Percentiles rank a stretch among this genome's conserved stretches.
These are phyloP conservation scores for Synergus laeviventris DNA, from an alignment of 2,888 invertebrate species.

Conservation along the genomic window DNA sequence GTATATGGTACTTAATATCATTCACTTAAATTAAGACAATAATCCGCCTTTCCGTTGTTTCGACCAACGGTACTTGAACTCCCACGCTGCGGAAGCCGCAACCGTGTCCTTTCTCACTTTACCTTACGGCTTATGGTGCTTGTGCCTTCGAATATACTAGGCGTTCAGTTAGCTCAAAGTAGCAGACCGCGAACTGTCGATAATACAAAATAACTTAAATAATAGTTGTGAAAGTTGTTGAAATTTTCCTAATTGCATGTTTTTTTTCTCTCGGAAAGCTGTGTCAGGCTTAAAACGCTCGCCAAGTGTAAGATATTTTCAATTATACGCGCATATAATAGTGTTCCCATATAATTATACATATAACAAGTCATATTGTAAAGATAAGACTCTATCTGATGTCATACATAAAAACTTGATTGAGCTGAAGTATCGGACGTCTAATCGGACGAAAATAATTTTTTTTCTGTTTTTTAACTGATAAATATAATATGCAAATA, in stretches of 20 bases:
- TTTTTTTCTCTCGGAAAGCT: not conserved
- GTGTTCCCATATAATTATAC: no score
- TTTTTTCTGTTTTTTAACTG: no score
- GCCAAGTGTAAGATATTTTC: not conserved
- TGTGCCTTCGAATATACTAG: constrained; percentile 41
- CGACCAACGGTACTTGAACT: constrained; percentile 54
- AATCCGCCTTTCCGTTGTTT: not conserved
- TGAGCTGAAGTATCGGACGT: no score
- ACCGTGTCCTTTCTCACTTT: constrained; percentile 45
- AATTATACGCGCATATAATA: not conserved
- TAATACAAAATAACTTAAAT: no score
- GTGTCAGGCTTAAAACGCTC: not conserved
- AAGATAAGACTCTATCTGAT: no score
- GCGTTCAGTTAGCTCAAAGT: constrained; percentile 50
- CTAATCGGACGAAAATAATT: no score
- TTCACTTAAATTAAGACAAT: no score
- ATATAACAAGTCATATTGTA: no score
- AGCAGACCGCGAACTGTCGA: not conserved
- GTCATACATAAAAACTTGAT: no score
- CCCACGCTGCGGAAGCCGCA: constrained; percentile 53
- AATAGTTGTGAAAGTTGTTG: not conserved
- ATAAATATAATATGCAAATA: no score
- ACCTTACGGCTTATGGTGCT: constrained; percentile 40
- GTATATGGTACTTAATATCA: no score
- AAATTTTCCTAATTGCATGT: not conserved